Evolutionary conservation across 2,113 vertebrate species (phyloP).

Genomic region (Calyptommatus sinebrachiatus): DNA sequence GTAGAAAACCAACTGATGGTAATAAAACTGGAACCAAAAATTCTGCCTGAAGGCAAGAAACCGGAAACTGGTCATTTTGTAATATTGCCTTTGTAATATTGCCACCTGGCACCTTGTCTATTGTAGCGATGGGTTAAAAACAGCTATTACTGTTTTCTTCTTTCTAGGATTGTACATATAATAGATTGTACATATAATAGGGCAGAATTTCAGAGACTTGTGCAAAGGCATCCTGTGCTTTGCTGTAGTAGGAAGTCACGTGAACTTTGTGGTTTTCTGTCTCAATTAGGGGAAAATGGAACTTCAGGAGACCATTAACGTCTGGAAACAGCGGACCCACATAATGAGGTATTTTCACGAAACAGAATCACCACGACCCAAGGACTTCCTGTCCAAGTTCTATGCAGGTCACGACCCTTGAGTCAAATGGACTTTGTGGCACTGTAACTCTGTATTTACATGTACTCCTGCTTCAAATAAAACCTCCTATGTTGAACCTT

Average conservation of each 20-base stretch:
- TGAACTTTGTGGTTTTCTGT: constrained; percentile 25
- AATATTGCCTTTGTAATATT: too few species aligned
- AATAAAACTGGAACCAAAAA: too few species aligned
- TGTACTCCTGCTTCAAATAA: constrained; percentile 65
- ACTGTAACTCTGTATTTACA: constrained; percentile 31
- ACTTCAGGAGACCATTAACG: constrained; percentile 87
- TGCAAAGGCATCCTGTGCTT: not conserved
- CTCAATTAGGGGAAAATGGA: constrained; percentile 90
- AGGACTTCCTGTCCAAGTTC: constrained; percentile 94
- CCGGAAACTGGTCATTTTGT: too few species aligned
- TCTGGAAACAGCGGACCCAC: constrained; percentile 97
- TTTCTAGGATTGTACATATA: not conserved
- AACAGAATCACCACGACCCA: constrained; percentile 75
- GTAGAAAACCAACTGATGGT: too few species aligned
- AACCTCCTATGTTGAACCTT: constrained; percentile 29
- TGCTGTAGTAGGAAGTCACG: not conserved
- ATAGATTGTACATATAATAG: not conserved
- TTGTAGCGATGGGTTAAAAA: not conserved
- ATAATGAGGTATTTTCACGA: constrained; percentile 93
- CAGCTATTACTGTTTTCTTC: not conserved
- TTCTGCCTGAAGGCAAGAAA: too few species aligned
- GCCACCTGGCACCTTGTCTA: too few species aligned
- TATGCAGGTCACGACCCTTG: constrained; percentile 86
- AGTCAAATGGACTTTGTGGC: constrained; percentile 54
- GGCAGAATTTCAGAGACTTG: not conserved